Evolutionary conservation across 1,140 invertebrate genomes (phyloP).

Genomic region (Cydia amplana): DNA sequence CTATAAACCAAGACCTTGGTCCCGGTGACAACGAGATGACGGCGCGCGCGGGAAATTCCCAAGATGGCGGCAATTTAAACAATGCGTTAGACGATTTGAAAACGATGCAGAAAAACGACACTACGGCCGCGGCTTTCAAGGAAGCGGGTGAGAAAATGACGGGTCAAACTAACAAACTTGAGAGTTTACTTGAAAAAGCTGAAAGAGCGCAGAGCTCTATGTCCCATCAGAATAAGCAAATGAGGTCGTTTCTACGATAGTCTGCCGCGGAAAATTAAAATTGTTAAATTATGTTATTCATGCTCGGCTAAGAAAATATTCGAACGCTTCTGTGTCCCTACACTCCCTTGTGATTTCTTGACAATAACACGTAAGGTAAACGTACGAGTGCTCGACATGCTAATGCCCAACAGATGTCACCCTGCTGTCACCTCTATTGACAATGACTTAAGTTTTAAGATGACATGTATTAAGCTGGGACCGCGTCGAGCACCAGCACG

Average conservation of each 20-base stretch:
- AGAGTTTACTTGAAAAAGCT: constrained; percentile 83
- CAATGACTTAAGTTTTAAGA: too few species aligned
- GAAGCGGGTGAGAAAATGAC: constrained; percentile 81
- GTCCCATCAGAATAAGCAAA: constrained; percentile 86
- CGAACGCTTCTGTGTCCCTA: too few species aligned
- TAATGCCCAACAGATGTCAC: too few species aligned
- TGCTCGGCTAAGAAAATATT: too few species aligned
- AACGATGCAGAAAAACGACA: constrained; percentile 64
- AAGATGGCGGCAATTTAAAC: constrained; percentile 64
- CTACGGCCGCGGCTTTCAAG: constrained; percentile 55
- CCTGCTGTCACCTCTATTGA: too few species aligned
- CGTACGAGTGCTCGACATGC: too few species aligned
- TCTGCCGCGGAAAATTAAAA: background rate
- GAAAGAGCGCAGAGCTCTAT: constrained; percentile 84
- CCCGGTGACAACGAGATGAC: constrained; percentile 69
- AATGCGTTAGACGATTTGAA: constrained; percentile 75
- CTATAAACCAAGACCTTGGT: constrained; percentile 62
- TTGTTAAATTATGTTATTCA: too few species aligned
- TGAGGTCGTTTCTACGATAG: constrained; percentile 84
- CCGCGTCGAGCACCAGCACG: too few species aligned
- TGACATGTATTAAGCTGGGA: too few species aligned
- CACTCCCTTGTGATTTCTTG: too few species aligned
- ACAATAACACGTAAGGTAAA: too few species aligned
- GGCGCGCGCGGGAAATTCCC: constrained; percentile 47
- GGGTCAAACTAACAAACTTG: constrained; percentile 83